Percentiles rank a stretch among this genome's conserved stretches.
Evolutionary conservation across 2,888 invertebrate species (phyloP).

Genomic region (Agriotes lineatus): DNA sequence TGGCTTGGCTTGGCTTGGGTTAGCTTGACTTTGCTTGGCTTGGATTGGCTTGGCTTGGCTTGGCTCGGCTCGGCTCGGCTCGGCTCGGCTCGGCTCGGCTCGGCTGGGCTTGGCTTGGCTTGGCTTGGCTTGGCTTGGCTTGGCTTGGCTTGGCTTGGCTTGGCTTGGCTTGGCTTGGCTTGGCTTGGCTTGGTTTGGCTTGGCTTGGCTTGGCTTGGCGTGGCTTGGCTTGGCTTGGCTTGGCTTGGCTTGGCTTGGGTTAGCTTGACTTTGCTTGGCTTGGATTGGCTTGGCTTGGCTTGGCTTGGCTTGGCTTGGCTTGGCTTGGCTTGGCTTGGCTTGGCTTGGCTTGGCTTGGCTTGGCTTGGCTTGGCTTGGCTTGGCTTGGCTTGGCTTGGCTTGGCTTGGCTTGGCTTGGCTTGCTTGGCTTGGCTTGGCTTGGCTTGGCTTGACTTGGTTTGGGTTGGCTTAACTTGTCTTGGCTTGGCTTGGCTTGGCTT

Average conservation of each 20-base stretch:
- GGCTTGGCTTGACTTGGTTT: not conserved
- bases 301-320: too few relatives aligned
- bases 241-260: too few relatives aligned
- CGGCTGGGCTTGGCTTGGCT: not conserved
- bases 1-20: not conserved
- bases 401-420: not conserved
- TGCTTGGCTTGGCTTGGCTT: not conserved
- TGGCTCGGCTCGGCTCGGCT: not conserved
- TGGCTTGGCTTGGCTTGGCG: too few relatives aligned
- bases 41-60: not conserved
- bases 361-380: slow-evolving; percentile 1
- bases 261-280: too few relatives aligned
- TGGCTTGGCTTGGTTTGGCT: not conserved
- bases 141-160: too few relatives aligned
- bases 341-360: not conserved
- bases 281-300: too few relatives aligned
- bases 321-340: not conserved
- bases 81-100: too few relatives aligned
- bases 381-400: not conserved
- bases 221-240: too few relatives aligned
- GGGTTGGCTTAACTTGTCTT: not conserved
- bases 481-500: not conserved
- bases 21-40: not conserved
- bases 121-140: too few relatives aligned
- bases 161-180: not conserved